These are phyloP conservation scores for Ameiurus melas DNA, from an alignment of 2,113 vertebrate species.

Conservation along the genomic window DNA sequence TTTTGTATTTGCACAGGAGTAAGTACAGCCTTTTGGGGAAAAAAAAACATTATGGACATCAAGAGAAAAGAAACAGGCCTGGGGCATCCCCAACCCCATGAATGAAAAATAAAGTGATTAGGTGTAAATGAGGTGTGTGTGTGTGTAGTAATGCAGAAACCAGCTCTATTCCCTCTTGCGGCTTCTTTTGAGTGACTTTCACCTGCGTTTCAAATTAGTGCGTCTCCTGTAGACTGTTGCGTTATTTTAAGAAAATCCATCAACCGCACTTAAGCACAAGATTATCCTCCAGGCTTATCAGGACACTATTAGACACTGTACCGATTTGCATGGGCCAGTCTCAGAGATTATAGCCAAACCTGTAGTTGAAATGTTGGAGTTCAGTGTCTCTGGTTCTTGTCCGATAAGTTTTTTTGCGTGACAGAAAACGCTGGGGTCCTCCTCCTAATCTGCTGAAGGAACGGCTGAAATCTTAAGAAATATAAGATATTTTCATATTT, in stretches of 20 bases:
- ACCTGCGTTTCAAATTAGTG: not conserved
- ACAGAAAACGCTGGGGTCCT: slow-evolving; percentile 32
- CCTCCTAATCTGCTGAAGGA: slow-evolving; percentile 34
- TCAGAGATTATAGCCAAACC: slow-evolving; percentile 19
- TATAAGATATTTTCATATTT: not conserved
- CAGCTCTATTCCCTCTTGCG: not conserved
- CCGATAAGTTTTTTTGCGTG: not conserved
- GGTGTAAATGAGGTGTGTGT: not conserved
- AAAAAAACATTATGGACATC: not conserved
- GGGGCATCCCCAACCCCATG: not conserved
- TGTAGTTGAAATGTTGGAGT: slow-evolving; percentile 16
- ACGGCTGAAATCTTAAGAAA: slow-evolving; percentile 36
- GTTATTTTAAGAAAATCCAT: slow-evolving; percentile 54
- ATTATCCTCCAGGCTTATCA: slow-evolving; percentile 44
- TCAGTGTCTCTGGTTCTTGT: not conserved
- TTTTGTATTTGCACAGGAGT: not conserved
- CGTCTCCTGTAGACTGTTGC: not conserved
- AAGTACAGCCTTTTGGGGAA: not conserved
- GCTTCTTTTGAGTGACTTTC: not conserved
- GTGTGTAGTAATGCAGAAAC: not conserved
- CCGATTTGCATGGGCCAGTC: slow-evolving; percentile 16
- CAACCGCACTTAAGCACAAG: slow-evolving; percentile 29
- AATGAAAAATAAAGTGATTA: not conserved
- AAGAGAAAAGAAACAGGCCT: not conserved
- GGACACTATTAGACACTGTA: slow-evolving; percentile 49